phyloP scores from a whole-genome alignment of 2,113 vertebrate genomes.

The Antechinus stuartii region DNA sequence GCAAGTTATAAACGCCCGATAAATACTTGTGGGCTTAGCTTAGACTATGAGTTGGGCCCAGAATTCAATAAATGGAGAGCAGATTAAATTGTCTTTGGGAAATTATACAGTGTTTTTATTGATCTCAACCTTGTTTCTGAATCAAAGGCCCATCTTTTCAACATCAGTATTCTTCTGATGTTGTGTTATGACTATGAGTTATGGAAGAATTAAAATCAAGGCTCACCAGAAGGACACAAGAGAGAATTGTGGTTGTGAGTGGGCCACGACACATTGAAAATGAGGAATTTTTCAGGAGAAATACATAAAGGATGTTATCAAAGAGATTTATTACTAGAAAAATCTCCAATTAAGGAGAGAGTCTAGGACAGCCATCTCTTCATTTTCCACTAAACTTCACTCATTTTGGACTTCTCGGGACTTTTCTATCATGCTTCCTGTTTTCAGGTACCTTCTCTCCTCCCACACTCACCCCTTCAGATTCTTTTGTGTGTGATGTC shows the following conservation, averaged over 20 bases:
- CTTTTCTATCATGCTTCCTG: not conserved
- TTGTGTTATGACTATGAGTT: not conserved
- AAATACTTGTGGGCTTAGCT: not conserved
- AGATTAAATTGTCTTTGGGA: not conserved
- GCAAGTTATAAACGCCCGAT: not conserved
- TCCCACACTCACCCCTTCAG: not conserved
- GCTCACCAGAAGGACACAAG: not conserved
- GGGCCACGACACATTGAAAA: not conserved
- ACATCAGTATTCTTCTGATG: not conserved
- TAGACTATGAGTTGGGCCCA: not conserved
- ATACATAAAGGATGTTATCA: not conserved
- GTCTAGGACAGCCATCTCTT: not conserved
- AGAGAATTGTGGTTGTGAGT: not conserved
- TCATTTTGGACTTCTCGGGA: not conserved
- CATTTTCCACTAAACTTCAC: not conserved
- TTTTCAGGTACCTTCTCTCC: not conserved
- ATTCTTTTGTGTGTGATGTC: not conserved
- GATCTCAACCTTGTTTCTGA: not conserved
- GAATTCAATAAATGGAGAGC: not conserved
- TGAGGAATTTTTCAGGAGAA: not conserved
- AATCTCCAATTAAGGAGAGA: not conserved
- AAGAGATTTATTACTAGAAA: not conserved
- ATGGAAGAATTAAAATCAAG: not conserved
- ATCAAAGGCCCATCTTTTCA: not conserved
- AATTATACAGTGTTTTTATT: slow-evolving; percentile 1